Evolutionary conservation across 1,140 invertebrate genomes (phyloP), one percentile per base, ranked within the genome.

Genomic region (Mya arenaria): DNA sequence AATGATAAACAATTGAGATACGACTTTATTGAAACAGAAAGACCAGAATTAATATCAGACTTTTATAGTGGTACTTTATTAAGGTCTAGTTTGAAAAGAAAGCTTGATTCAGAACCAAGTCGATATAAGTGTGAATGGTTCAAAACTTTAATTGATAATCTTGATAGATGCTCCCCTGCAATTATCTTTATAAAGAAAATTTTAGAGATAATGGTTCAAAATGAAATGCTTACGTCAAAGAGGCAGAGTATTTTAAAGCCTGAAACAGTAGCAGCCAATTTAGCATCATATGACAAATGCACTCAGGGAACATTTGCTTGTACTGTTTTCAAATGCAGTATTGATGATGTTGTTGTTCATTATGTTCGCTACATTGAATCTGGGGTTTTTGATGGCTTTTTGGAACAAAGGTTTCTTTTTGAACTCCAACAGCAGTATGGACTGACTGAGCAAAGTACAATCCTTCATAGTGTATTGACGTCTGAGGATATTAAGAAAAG

Each of bases 321-420:
- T 39, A 23, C 36, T 23, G 56, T 73, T n/a, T 73, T 73, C 41
- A 39, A 60, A 15, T n/a, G 19, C 10, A 10, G 25, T 4, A 37
- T 60, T 4, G 36, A 60, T 2, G n/a, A 60, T 5, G 15, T 25
- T 6, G 34, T 39, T 3, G 32, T 73, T 23, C 30, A 37, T 25
- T 73, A 73, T 56, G 32, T 72, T 19, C 32, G 69, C 5, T 72
- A 72, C 23, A 32, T 72, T 25, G 69, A 72, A 48, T 58, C 71
- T n/a, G 71, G 71, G 1, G 23, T 34, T 19, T 73, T 25, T 37
- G 28, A 5, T 37, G 23, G 56, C 10, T 58, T 60, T 39, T 25
- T 73, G 71, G 6, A 8, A 2, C 32, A 73, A 5, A 60, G 13
- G 1, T 32, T 8, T 8, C 4, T 62, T 28, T 4, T 10, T 62